Conservation (phyloP, 2,797 vertebrate genomes). For the Pelodytes ibericus region DNA sequence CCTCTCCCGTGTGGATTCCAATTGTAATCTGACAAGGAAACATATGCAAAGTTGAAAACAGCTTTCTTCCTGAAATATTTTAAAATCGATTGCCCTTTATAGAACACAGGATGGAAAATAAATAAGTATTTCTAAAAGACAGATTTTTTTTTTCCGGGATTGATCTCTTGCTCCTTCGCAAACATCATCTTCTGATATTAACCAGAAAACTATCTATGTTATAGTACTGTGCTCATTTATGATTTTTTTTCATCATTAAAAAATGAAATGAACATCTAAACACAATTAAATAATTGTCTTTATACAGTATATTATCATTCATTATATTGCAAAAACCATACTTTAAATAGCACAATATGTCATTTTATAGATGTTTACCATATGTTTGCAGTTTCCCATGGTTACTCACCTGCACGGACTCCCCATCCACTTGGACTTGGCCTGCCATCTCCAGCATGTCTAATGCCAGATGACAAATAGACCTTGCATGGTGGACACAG, state of each 20-base stretch:
- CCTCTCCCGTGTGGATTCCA: slow-evolving; percentile 96
- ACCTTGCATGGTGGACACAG: slow-evolving; percentile 94
- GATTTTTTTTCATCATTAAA: no score
- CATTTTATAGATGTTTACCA: background rate
- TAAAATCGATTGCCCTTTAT: background rate
- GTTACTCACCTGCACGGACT: slow-evolving; percentile 89
- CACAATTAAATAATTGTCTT: no score
- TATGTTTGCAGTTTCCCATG: background rate
- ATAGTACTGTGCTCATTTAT: no score
- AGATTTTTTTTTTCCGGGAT: no score
- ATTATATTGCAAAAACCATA: no score
- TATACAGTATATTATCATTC: no score
- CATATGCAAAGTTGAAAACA: background rate
- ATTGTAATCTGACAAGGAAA: slow-evolving; percentile 89
- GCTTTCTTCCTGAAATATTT: background rate
- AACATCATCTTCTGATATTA: no score
- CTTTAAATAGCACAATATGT: background rate
- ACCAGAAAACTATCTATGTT: no score
- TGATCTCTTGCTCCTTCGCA: no score
- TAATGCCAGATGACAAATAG: slow-evolving; percentile 93
- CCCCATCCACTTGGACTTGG: slow-evolving; percentile 94
- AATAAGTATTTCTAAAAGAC: no score
- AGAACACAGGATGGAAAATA: no score
- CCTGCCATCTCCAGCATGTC: slow-evolving; percentile 99
- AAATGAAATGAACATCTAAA: no score